Base-by-base conservation (phyloP, 2,797 vertebrate species). In the Allobates femoralis region DNA sequence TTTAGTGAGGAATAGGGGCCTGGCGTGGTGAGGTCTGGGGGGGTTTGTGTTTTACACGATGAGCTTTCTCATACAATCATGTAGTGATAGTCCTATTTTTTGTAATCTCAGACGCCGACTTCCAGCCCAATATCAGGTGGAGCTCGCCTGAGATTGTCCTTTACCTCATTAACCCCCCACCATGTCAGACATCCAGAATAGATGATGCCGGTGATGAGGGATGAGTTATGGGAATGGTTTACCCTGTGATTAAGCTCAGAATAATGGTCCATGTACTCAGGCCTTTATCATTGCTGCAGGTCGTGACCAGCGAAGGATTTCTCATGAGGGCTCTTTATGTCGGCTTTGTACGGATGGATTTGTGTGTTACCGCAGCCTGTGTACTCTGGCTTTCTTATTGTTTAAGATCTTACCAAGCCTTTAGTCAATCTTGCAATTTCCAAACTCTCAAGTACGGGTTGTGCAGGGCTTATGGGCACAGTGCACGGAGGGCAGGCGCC, bases 331-430 rank as follows among this genome's bases (percentile, higher is more conserved):
- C 71, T 26, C 71, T 62, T 28, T 80, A 50, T 62, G 60, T 26
- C 23, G 8, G n/a, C 56, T 79, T 79, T 79, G 77, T 62, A 62
- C 34, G 5, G 55, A 62, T 79, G 28, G 78, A 62, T 62, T 80
- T 64, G 56, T 30, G 58, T 80, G 58, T 50, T 80, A 80, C 78
- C 58, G 18, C n/a, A 23, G 34, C 21, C 23, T 64, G 60, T 79
- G 58, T 79, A 50, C 50, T 28, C 14, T 41, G 37, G n/a, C 18
- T 64, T 50, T 30, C n/a, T 50, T 14, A 28, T 41, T 64, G 78
- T 80, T 18, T 64, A 79, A 41, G 78, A 80, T 80, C n/a, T 46
- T 34, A 30, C 37, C n/a, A 58, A 26, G 60, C 58, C 78, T 30
- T 80, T 19, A 50, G 58, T 62, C 23, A 80, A 80, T 46, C 58